phyloP scores from a whole-genome alignment of 2,113 vertebrate genomes.

The Sceloporus undulatus region DNA sequence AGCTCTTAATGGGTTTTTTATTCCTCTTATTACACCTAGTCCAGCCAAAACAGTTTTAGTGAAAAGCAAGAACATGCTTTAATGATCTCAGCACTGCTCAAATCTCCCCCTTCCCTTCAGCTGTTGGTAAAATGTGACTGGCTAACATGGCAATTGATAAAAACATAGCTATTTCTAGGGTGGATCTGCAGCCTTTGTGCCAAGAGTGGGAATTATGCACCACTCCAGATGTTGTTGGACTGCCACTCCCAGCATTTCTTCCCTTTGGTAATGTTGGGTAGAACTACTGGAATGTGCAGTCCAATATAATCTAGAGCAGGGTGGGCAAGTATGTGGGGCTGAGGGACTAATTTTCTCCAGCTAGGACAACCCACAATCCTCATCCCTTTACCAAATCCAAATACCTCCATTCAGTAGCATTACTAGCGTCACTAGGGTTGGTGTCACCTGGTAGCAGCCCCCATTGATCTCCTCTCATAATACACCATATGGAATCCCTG shows the following conservation, averaged over 20 bases:
- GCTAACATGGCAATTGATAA: not conserved
- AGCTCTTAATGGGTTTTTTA: not conserved
- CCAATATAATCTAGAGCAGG: not conserved
- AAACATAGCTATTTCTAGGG: not conserved
- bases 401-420: no score
- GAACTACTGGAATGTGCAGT: not conserved
- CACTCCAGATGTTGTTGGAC: no score
- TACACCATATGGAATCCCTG: no score
- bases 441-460: no score
- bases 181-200: not conserved
- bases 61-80: not conserved
- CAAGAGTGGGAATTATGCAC: no score
- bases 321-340: no score
- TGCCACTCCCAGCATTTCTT: not conserved
- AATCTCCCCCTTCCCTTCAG: not conserved
- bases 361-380: no score
- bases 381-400: no score
- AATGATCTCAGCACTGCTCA: not conserved
- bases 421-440: no score
- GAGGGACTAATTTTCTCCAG: no score
- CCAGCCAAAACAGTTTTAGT: not conserved
- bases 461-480: no score
- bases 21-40: not conserved
- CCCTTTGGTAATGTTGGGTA: not conserved
- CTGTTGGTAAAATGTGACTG: not conserved